phyloP scores from a whole-genome alignment of 2,113 vertebrate genomes.

The Hemichromis elongatus region DNA sequence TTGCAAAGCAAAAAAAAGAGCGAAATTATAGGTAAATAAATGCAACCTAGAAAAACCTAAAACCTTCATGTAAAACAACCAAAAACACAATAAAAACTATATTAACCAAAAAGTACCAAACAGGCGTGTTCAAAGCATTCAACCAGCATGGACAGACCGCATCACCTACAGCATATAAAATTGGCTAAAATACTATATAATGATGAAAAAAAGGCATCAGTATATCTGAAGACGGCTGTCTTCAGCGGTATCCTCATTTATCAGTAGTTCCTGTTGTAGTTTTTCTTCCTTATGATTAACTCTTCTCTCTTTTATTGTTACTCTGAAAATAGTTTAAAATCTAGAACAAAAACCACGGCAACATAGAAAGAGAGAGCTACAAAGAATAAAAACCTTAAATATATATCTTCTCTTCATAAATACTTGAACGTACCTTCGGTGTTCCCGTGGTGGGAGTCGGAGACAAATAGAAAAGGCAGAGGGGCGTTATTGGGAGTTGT shows the following conservation, averaged over 20 bases:
- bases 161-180: constrained; percentile 40
- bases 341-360: not conserved
- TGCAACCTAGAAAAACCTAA: constrained; percentile 2
- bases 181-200: constrained; percentile 50
- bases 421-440: constrained; percentile 85
- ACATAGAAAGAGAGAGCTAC: constrained; percentile 25
- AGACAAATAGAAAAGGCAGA: not conserved
- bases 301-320: not conserved
- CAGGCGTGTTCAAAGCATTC: constrained; percentile 45
- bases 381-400: constrained; percentile 56
- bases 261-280: constrained; percentile 51
- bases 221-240: constrained; percentile 36
- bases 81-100: constrained; percentile 26
- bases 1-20: not conserved
- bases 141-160: constrained; percentile 56
- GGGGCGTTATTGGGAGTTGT: not conserved
- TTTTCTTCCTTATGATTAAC: constrained; percentile 11
- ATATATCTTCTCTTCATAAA: constrained; percentile 82
- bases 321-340: not conserved
- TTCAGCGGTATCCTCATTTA: constrained; percentile 41
- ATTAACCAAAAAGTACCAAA: constrained; percentile 57
- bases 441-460: constrained; percentile 16
- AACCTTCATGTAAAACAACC: constrained; percentile 62
- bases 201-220: constrained; percentile 28
- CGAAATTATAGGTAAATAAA: constrained; percentile 13